These are phyloP conservation scores for Diachasmimorpha longicaudata DNA, from an alignment of 1,140 invertebrate genomes.

Conservation along the genomic window DNA sequence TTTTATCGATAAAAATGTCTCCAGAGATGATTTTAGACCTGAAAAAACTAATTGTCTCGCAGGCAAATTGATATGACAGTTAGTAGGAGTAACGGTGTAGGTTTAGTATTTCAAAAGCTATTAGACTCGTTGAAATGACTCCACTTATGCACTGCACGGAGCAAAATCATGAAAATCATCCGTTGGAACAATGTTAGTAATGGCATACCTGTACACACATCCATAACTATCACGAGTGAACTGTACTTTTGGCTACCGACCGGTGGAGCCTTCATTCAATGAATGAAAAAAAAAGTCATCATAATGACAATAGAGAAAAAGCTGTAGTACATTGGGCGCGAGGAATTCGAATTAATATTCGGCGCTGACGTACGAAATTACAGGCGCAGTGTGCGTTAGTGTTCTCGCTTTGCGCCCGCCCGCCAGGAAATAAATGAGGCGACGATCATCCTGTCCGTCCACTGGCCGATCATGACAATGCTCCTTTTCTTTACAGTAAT, in stretches of 20 bases:
- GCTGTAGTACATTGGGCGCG: constrained; percentile 2
- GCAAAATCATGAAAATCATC: constrained; percentile 23
- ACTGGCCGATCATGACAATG: constrained; percentile 46
- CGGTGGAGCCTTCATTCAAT: background rate
- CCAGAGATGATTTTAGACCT: background rate
- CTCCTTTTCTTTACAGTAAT: constrained; percentile 22
- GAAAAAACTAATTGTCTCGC: background rate
- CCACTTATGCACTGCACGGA: constrained; percentile 32
- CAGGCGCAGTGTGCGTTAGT: constrained; percentile 31
- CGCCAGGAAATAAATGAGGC: constrained; percentile 58
- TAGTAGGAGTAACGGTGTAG: background rate
- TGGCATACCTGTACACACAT: constrained; percentile 22
- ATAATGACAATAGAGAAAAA: background rate
- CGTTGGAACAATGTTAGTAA: constrained; percentile 9
- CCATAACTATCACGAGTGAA: constrained; percentile 17
- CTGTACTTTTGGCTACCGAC: constrained; percentile 27
- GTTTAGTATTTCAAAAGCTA: no score
- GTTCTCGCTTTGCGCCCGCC: constrained; percentile 36
- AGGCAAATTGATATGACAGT: background rate
- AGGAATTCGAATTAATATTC: constrained; percentile 65
- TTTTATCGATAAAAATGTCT: no score
- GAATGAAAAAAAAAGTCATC: background rate
- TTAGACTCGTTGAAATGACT: constrained; percentile 32
- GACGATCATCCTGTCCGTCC: constrained; percentile 54
- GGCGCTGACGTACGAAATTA: constrained; percentile 62